Evolutionary conservation across 2,113 vertebrate genomes (phyloP).

Genomic region (Ciconia stormi): DNA sequence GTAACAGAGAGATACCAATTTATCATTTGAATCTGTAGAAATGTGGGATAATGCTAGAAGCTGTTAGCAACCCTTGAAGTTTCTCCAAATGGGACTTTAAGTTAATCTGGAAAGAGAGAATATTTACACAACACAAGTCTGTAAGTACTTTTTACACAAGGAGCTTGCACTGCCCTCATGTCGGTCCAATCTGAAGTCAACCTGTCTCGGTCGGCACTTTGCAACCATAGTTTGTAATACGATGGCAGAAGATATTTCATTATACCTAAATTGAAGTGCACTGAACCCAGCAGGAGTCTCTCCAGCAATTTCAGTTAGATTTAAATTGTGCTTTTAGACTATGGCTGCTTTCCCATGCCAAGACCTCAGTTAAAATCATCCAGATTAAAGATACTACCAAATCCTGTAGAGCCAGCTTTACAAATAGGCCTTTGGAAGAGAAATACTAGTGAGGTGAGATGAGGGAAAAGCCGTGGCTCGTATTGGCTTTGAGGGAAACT

Average conservation of each 20-base stretch:
- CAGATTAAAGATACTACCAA: background rate
- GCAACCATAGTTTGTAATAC: background rate
- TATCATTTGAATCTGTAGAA: background rate
- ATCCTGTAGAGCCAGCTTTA: background rate
- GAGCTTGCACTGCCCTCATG: background rate
- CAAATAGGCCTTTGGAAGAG: background rate
- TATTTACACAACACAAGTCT: background rate
- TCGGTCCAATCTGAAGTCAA: background rate
- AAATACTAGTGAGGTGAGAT: background rate
- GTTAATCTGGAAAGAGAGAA: background rate
- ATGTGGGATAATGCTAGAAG: background rate
- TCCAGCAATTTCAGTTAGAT: background rate
- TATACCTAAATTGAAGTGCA: background rate
- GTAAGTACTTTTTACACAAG: background rate
- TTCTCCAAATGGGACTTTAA: background rate
- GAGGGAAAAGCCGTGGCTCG: background rate
- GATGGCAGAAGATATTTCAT: background rate
- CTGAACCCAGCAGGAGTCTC: background rate
- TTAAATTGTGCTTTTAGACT: background rate
- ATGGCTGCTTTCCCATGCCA: background rate
- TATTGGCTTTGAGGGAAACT: background rate
- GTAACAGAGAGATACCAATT: background rate
- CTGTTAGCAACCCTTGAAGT: background rate
- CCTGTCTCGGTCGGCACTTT: background rate
- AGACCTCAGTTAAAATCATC: background rate